Evolutionary conservation across 2,888 invertebrate species (phyloP), one percentile per base, ranked within the genome.

Genomic region (Endomychus coccineus): DNA sequence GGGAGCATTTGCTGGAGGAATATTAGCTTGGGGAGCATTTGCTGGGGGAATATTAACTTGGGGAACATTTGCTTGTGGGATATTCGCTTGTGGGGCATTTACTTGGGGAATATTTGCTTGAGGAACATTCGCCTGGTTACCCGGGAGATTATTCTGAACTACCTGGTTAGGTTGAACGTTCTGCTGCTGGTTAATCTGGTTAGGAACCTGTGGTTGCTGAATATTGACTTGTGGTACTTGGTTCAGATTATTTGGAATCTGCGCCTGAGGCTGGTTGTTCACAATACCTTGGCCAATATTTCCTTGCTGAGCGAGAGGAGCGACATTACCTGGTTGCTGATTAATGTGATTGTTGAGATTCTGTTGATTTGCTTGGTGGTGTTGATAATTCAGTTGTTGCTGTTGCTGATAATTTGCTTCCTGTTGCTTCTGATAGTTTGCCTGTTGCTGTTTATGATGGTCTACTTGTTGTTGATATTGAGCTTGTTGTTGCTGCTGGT

Each of bases 151-250:
- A n/a, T n/a, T n/a, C n/a, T n/a, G n/a, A n/a, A 19, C 21, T 6
- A 19, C 21, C 9, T 6, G 21, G 21, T 19, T 19, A 19, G 9
- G 21, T 7, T 19, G 6, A 19, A 7, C 9, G 21, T 19, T 19
- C 6, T 16, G 9, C 23, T 37, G 32, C 12, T 32, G 36, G 3
- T 39, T 40, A 7, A 45, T 49, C 27, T 48, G 44, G 22, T 44
- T 41, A 12, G 27, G 27, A 4, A 5, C 4, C 13, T 27, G 28
- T 16, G 21, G 31, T 16, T 27, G 15, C 24, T 6, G 13, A 13
- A 27, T 31, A 12, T 42, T 19, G 31, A 36, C 27, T 15, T 16
- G 16, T 11, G 22, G 28, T 9, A 23, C 22, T 13, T 19, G 28
- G n/a, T n/a, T 4, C 3, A 4, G 23, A 4, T 23, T 11, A 23